Base-by-base conservation (phyloP, 2,797 vertebrate genomes). In the Bucorvus abyssinicus region DNA sequence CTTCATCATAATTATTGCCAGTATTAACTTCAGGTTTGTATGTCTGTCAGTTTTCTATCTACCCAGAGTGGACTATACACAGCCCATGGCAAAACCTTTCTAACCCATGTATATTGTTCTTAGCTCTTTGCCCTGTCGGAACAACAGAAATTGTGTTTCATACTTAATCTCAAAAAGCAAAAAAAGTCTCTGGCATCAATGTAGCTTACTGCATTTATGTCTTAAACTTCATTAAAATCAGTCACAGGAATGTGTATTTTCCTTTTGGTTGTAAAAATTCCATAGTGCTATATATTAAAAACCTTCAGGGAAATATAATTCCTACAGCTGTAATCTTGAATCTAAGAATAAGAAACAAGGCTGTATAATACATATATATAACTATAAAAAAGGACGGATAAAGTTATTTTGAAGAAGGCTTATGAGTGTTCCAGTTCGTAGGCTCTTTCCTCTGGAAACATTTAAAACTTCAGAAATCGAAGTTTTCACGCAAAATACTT, bases 221-320 rank as follows among this genome's bases (percentile, higher is more conserved):
- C 75, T 84, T 80, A 56, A 86, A 59, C 40, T 40, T 87, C 64
- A 94, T 90, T 91, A 92, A 89, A 89, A 95, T 85, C n/a, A 75
- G 32, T 90, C 53, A 83, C 30, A 1, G 0, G 57, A 68, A 87
- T 79, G 53, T 69, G 10, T 38, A 57, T 93, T 94, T 92, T 92
- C 53, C 50, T 87, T 93, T 89, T 61, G 67, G 67, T 76, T 95
- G 82, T 91, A 94, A 93, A 95, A 91, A 84, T 88, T 91, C 93
- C 36, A 95, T 87, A 50, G 30, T 71, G 12, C 27, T 77, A 64
- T 91, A 93, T 91, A 93, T 95, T 87, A 90, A 95, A 96, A 93
- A 89, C 65, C 57, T 91, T 90, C 59, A 95, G 93, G 94, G 89
- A 97, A 96, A 93, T 76, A 87, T 53, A 83, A 83, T 73, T 86